A percentile compares a stretch with the other conserved stretches of the same genome.
Conservation (phyloP, 2,888 invertebrate genomes). For the Poecilus cupreus region DNA sequence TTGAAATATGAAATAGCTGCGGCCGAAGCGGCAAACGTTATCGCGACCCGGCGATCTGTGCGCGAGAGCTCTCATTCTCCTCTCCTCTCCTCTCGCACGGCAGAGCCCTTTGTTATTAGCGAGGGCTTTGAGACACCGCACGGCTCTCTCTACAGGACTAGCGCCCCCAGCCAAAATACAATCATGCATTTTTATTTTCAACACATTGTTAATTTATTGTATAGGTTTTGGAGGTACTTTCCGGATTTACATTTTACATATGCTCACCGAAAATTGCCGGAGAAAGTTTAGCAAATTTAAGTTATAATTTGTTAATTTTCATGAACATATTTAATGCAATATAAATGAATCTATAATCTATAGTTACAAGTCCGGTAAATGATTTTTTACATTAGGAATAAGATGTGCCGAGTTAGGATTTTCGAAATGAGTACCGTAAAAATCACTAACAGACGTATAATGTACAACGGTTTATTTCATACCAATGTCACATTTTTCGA, state of each 20-base stretch:
- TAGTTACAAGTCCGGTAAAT: too few species aligned
- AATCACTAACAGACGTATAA: too few species aligned
- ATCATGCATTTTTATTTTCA: conserved; percentile 19
- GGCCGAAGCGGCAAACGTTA: conserved; percentile 62
- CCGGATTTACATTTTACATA: not conserved
- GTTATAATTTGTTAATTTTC: too few species aligned
- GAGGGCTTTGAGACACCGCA: conserved; percentile 38
- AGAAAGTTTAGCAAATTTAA: too few species aligned
- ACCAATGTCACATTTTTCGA: too few species aligned
- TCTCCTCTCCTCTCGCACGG: conserved; percentile 4
- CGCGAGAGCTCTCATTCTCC: conserved; percentile 23
- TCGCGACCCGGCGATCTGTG: conserved; percentile 53
- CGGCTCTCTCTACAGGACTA: not conserved
- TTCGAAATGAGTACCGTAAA: too few species aligned
- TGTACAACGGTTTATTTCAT: too few species aligned
- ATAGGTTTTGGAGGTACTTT: not conserved
- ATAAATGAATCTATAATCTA: too few species aligned
- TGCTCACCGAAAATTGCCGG: not conserved
- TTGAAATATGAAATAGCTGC: conserved; percentile 72
- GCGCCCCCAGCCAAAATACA: conserved; percentile 30
- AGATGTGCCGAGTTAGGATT: too few species aligned
- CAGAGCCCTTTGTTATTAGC: conserved; percentile 52
- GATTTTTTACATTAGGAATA: too few species aligned
- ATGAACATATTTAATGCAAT: too few species aligned
- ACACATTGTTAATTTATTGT: conserved; percentile 5